phyloP scores from a whole-genome alignment of 2,888 invertebrate species.

The Latheticus oryzae region DNA sequence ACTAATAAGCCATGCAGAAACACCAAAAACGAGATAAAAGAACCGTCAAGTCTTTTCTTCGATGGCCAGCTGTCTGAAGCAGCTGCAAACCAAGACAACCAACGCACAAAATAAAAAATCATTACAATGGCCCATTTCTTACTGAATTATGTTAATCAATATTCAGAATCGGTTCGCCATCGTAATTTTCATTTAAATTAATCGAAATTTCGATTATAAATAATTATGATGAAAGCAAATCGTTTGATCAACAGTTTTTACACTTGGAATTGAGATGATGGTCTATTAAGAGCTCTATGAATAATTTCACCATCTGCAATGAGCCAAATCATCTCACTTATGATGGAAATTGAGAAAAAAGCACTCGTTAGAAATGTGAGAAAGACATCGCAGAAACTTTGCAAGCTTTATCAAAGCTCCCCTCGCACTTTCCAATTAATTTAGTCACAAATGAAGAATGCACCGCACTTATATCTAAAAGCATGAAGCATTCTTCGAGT shows the following conservation, averaged over 20 bases:
- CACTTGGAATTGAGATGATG: conserved; percentile 1
- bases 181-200: conserved; percentile 11
- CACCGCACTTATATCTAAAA: conserved; percentile 38
- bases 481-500: conserved; percentile 40
- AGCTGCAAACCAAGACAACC: conserved; percentile 39
- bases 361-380: conserved; percentile 39
- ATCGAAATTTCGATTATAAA: conserved; percentile 9
- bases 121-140: conserved; percentile 36
- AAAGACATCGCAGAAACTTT: conserved; percentile 51
- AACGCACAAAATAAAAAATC: conserved; percentile 33
- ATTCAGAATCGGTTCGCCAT: conserved; percentile 10
- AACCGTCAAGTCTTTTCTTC: conserved; percentile 47
- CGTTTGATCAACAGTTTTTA: conserved; percentile 4
- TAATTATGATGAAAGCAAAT: conserved; percentile 8
- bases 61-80: conserved; percentile 51
- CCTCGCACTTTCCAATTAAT: conserved; percentile 48
- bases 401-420: conserved; percentile 44
- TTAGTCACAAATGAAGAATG: conserved; percentile 47
- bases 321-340: too few relatives aligned
- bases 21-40: conserved; percentile 49
- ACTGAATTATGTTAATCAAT: conserved; percentile 19
- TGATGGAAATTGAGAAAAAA: too few relatives aligned
- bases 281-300: not conserved
- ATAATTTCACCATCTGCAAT: not conserved
- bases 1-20: conserved; percentile 49